phyloP scores from a whole-genome alignment of 2,113 vertebrate species.

The Lamprologus sp. region DNA sequence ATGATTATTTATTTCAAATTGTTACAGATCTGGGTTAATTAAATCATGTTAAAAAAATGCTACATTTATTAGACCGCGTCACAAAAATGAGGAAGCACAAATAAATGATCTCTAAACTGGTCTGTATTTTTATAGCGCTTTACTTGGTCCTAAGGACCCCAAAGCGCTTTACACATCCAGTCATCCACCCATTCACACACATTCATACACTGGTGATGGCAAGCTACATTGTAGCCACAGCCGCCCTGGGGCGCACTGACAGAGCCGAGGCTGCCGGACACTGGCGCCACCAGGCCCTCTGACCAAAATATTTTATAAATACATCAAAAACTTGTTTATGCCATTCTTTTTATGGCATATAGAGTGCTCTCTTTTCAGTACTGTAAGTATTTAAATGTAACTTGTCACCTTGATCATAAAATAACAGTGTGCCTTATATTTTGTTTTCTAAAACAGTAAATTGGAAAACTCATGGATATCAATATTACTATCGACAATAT shows the following conservation, averaged over 20 bases:
- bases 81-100: neutral
- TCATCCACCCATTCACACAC: neutral
- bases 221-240: neutral
- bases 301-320: neutral
- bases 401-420: neutral
- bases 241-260: fast-evolving
- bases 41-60: neutral
- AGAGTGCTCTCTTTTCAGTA: neutral
- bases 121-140: neutral
- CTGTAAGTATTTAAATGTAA: neutral
- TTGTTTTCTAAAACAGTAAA: neutral
- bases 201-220: neutral
- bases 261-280: fast-evolving
- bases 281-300: fast-evolving
- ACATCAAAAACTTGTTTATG: neutral
- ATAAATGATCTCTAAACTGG: fast-evolving
- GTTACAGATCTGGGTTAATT: neutral
- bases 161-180: fast-evolving
- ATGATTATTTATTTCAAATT: neutral
- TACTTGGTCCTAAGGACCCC: neutral
- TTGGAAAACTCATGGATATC: neutral
- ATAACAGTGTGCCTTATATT: neutral
- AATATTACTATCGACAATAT: neutral
- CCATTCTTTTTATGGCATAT: neutral
- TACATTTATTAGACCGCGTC: neutral